phyloP scores from a whole-genome alignment of 1,140 invertebrate species.

The Drosophila willistoni region DNA sequence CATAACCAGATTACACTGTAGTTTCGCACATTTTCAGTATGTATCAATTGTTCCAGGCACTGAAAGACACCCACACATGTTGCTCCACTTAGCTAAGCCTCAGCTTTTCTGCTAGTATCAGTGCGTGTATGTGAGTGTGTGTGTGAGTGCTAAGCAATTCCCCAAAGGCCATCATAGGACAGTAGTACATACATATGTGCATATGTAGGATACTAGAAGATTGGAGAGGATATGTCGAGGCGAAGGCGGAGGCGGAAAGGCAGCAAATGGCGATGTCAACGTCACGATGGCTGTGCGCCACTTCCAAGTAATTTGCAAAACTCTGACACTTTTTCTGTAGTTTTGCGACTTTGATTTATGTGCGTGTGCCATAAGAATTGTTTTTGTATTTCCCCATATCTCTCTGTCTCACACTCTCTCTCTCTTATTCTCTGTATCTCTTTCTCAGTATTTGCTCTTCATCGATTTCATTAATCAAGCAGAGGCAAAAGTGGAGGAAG shows the following conservation, averaged over 20 bases:
- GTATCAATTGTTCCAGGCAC: constrained; percentile 25
- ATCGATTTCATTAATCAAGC: constrained; percentile 19
- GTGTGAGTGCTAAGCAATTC: constrained; percentile 39
- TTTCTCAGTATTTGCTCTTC: background rate
- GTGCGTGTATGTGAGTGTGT: constrained; percentile 19
- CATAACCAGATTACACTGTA: background rate
- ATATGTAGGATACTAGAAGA: constrained; percentile 16
- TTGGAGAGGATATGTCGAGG: background rate
- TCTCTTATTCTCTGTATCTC: background rate
- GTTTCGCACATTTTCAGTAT: background rate
- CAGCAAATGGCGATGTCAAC: constrained; percentile 49
- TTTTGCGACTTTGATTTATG: constrained; percentile 76
- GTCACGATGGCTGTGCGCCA: constrained; percentile 54
- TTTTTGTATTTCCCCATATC: constrained; percentile 1
- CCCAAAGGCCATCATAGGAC: constrained; percentile 40
- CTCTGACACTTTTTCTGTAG: constrained; percentile 77
- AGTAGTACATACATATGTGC: constrained; percentile 1
- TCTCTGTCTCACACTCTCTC: background rate
- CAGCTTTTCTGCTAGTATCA: constrained; percentile 20
- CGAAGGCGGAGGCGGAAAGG: constrained; percentile 16
- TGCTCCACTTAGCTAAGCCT: constrained; percentile 53
- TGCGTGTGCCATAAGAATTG: constrained; percentile 28
- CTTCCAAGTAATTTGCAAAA: constrained; percentile 80
- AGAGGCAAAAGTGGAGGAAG: constrained; percentile 27
- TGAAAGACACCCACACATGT: constrained; percentile 63